Base-by-base conservation (phyloP, 2,888 invertebrate species). In the Neuroscelio doddi region DNA sequence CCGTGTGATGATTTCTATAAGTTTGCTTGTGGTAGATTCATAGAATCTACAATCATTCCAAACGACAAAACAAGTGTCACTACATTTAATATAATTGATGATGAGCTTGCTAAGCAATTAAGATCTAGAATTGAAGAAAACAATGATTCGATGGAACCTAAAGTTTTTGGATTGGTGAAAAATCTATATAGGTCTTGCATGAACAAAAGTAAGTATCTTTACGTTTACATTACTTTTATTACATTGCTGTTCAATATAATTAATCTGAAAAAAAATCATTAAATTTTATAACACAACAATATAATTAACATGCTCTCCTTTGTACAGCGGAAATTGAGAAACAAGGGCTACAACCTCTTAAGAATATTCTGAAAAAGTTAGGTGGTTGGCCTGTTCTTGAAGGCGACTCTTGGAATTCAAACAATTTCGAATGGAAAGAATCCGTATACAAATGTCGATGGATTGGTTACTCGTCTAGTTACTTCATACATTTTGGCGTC, bases 351-450 rank as follows among this genome's bases (percentile, higher is more conserved):
- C 85, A 86, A 1, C 95, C 96, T 0, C 88, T 97, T 30, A 84
- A 89, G 52, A 86, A 88, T 0, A 90, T 95, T 80, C 85, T 97
- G 50, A 87, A 88, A 27, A 86, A 89, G n/a, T 87, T 97, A 15
- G 97, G 97, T 0, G 96, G 96, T 1, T 98, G 97, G 97, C 97
- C 98, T 0, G 92, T 94, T n/a, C 86, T 96, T 29, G 91, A 92
- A 69, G 95, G 92, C 0, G 87, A 89, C 24, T 68, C 80, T 0
- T 96, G 96, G 96, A 88, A 90, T 70, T 90, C 89, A 1, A 83
- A 83, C 0, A 83, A 86, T 8, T 96, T 94, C 87, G 88, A 90
- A 67, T 96, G 96, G 96, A 91, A 90, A 73, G 87, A 92, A 70
- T 91, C 93, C 0, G 92, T 95, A 4, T 94, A 93, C 86, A 91